A percentile compares a stretch with the other conserved stretches of the same genome.
phyloP scores from a whole-genome alignment of 1,140 invertebrate genomes.

The Leptinotarsa lineolata region DNA sequence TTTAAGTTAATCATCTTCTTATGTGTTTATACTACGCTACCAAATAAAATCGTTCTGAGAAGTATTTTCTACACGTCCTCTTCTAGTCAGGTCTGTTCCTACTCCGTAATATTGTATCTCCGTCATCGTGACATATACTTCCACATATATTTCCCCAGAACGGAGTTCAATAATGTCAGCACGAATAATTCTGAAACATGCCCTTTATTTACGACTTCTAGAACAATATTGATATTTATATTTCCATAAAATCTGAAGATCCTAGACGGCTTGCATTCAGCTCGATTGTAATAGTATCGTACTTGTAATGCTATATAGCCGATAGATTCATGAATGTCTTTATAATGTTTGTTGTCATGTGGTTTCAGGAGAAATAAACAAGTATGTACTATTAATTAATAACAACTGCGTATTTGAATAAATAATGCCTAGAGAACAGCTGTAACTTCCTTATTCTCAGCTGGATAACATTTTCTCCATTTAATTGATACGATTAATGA shows the following conservation, averaged over 20 bases:
- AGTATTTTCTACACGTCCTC: no score
- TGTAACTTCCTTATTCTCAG: conserved; percentile 1
- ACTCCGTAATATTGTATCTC: no score
- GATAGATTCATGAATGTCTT: background rate
- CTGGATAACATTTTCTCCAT: background rate
- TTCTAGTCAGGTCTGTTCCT: no score
- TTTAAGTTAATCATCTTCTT: no score
- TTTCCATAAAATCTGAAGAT: background rate
- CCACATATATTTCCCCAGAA: background rate
- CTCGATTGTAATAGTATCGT: conserved; percentile 8
- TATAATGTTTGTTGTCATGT: conserved; percentile 2
- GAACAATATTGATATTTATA: conserved; percentile 6
- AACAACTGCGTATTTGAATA: background rate
- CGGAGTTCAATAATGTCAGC: background rate
- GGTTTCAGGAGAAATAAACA: conserved; percentile 1
- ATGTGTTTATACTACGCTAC: no score
- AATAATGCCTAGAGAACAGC: background rate
- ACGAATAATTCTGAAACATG: background rate
- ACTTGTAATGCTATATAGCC: conserved; percentile 2
- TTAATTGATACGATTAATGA: background rate
- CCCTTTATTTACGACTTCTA: background rate
- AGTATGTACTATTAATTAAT: conserved; percentile 7
- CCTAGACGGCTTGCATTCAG: background rate
- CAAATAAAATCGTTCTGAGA: no score
- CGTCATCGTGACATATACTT: no score